Conservation (phyloP, 2,113 vertebrate genomes). For the Furnarius figulus region DNA sequence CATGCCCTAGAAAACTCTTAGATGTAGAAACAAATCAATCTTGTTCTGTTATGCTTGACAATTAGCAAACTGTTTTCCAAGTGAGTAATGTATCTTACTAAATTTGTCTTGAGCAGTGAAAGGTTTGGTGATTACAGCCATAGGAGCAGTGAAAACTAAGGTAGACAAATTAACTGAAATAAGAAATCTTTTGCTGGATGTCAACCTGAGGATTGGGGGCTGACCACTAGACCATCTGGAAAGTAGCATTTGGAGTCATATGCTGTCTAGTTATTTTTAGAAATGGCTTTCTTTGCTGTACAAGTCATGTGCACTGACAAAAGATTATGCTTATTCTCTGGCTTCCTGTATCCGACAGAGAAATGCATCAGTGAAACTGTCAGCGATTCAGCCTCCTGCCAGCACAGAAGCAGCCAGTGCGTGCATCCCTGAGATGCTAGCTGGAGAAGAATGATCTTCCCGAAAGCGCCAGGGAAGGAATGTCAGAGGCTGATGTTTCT, state of each 20-base stretch:
- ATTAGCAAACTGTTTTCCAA: background rate
- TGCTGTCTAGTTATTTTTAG: background rate
- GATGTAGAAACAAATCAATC: background rate
- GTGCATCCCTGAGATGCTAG: background rate
- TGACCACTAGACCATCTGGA: background rate
- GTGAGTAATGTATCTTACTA: background rate
- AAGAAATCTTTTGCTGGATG: background rate
- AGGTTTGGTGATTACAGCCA: background rate
- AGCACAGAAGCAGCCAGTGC: background rate
- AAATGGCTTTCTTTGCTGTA: background rate
- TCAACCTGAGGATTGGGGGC: background rate
- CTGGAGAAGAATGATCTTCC: background rate
- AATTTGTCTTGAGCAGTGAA: background rate
- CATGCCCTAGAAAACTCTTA: background rate
- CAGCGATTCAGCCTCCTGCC: slow-evolving; percentile 35
- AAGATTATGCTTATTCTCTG: background rate
- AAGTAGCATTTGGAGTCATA: background rate
- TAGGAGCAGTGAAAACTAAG: background rate
- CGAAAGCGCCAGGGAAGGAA: background rate
- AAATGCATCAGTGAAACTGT: background rate
- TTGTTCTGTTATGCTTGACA: background rate
- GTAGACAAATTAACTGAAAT: background rate
- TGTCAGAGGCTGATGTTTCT: background rate
- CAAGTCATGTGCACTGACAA: background rate
- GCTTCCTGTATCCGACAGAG: background rate